Evolutionary conservation across 2,797 vertebrate genomes (phyloP), one percentile per base, ranked within the genome.

Genomic region (Rhodeus uyekii): DNA sequence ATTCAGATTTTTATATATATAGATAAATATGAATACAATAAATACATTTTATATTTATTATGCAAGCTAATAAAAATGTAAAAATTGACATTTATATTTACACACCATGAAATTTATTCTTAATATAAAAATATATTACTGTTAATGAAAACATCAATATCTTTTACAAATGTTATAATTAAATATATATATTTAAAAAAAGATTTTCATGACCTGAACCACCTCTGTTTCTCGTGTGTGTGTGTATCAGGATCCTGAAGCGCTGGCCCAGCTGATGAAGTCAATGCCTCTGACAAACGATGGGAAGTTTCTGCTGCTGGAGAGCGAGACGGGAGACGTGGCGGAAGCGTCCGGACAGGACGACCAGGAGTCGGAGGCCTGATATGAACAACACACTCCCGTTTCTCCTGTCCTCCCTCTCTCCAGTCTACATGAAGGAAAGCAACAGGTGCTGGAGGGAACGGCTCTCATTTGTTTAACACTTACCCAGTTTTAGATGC

Each of bases 361-460:
- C 79, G 95, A 96, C 80, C 92, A 96, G 78, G 98, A 99, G 87
- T 99, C 98, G 0, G 98, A 99, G 90, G 98, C 98, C 4, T 99
- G 76, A 95, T n/a, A 75, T 55, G 0, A 34, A 72, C 44, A 46
- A 27, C n/a, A 39, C 24, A 44, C 19, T 18, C 8, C 34, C 39
- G n/a, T 76, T 67, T 22, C 61, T 50, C 32, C 76, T 63, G 44
- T 50, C 76, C 44, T 65, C 42, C 29, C 16, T 38, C 53, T 36
- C 27, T 16, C 65, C 32, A 55, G 34, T n/a, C 27, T 55, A 38
- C 5, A 78, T 78, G 44, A 78, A 78, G 61, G 44, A 65, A 76
- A 61, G 36, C 73, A 63, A 34, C 38, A 32, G 18, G 42, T 13
- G 68, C 19, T 8, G 3, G 29, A 72, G 29, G 32, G 32, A 78